These are phyloP conservation scores for Sarcophilus harrisii DNA, from an alignment of 2,797 vertebrate genomes.

Conservation along the genomic window DNA sequence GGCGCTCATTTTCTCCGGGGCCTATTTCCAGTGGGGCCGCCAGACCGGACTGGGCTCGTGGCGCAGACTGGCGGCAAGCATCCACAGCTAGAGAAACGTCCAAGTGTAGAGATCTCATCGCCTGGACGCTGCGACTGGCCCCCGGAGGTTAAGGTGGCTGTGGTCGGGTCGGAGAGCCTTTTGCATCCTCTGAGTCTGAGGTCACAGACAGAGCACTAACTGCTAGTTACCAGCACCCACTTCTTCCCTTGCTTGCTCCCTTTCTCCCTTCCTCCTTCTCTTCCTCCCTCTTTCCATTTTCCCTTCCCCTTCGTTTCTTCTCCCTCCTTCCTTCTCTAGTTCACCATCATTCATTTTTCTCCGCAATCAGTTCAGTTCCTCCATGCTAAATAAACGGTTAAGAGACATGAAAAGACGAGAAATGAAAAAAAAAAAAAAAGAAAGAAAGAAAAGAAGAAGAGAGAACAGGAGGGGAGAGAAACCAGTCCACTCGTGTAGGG, in stretches of 20 bases:
- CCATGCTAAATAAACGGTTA: neutral
- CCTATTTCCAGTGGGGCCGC: neutral
- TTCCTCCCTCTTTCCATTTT: no score
- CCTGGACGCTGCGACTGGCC: neutral
- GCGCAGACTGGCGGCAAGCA: neutral
- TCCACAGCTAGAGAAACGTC: neutral
- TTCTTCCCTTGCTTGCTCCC: neutral
- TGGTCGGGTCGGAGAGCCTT: neutral
- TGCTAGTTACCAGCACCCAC: neutral
- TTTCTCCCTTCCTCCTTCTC: no score
- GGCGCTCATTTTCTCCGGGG: neutral
- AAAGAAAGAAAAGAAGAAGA: accelerated
- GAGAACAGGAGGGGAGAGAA: neutral
- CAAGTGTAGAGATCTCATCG: neutral
- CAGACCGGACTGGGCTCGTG: neutral
- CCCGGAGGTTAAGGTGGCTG: neutral
- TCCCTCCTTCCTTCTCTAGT: neutral
- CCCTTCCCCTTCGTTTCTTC: neutral
- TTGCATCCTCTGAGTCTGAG: neutral
- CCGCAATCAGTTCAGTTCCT: neutral
- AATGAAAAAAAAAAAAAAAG: neutral
- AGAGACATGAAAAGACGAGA: neutral
- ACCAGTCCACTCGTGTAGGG: neutral
- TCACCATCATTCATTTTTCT: neutral
- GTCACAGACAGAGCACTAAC: neutral